phyloP scores from a whole-genome alignment of 2,888 invertebrate species.

The Tenthredo notha region DNA sequence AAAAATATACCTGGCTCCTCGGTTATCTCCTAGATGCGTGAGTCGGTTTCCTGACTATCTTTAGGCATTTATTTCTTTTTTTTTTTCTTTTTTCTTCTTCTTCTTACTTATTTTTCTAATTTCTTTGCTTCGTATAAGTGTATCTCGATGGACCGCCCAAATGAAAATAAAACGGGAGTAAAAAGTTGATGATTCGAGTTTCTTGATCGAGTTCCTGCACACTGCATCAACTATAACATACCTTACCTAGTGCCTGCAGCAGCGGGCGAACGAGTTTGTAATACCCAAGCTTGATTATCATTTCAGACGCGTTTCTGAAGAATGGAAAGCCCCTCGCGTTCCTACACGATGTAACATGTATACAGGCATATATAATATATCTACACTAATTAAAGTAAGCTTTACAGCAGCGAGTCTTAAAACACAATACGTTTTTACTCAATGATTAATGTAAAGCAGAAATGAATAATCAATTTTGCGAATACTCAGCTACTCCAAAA shows the following conservation, averaged over 20 bases:
- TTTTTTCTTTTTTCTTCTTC: neutral
- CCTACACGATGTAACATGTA: neutral
- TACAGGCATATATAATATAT: neutral
- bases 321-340: constrained; percentile 24
- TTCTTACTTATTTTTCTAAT: neutral
- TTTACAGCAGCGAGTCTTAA: neutral
- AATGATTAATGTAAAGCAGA: constrained; percentile 25
- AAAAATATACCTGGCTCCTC: constrained; percentile 20
- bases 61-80: neutral
- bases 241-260: neutral
- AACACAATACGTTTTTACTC: neutral
- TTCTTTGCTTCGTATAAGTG: neutral
- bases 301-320: constrained; percentile 46
- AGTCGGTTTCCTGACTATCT: constrained; percentile 8
- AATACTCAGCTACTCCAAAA: neutral
- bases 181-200: constrained; percentile 43
- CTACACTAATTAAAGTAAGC: constrained; percentile 44
- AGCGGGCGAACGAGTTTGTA: constrained; percentile 39
- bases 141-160: neutral
- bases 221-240: neutral
- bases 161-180: constrained; percentile 34
- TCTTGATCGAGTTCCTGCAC: constrained; percentile 41
- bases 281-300: constrained; percentile 40
- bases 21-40: constrained; percentile 37
- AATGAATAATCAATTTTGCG: constrained; percentile 41